A percentile compares a stretch with the other conserved stretches of the same genome.
Evolutionary conservation across 2,113 vertebrate species (phyloP).

Genomic region (Calidris pugnax): DNA sequence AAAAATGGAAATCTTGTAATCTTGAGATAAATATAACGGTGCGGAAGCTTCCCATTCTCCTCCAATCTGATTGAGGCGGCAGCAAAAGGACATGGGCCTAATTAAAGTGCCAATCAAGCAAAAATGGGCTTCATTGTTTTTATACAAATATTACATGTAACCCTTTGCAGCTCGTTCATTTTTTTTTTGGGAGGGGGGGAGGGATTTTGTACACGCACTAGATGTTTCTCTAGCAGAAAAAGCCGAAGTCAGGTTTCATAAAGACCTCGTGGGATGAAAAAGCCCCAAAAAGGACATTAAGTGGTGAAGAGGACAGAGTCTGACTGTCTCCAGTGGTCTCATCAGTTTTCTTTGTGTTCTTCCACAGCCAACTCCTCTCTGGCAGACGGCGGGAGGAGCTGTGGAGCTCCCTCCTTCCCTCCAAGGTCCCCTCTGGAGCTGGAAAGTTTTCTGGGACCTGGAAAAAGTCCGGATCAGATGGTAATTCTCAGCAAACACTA

Average conservation of each 20-base stretch:
- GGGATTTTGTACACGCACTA: background rate
- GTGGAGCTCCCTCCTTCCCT: background rate
- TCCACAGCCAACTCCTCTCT: background rate
- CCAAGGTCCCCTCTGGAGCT: rapidly evolving
- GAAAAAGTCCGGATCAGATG: background rate
- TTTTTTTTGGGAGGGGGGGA: background rate
- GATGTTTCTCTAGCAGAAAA: background rate
- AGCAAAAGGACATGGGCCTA: constrained; percentile 66
- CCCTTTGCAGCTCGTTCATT: background rate
- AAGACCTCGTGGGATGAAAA: background rate
- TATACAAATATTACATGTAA: constrained; percentile 51
- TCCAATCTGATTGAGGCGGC: constrained; percentile 65
- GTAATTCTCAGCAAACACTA: background rate
- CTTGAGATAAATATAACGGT: constrained; percentile 61
- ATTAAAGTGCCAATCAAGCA: constrained; percentile 77
- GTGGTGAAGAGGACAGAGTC: background rate
- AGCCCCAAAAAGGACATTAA: background rate
- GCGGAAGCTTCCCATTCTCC: constrained; percentile 64
- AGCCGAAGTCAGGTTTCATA: background rate
- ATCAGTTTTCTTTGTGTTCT: background rate
- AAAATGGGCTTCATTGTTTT: constrained; percentile 59
- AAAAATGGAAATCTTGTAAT: constrained; percentile 31
- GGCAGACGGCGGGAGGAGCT: background rate
- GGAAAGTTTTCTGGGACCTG: background rate
- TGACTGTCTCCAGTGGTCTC: background rate